These are phyloP conservation scores for Ostrea denselamellosa DNA, from an alignment of 1,140 invertebrate genomes.

Conservation along the genomic window DNA sequence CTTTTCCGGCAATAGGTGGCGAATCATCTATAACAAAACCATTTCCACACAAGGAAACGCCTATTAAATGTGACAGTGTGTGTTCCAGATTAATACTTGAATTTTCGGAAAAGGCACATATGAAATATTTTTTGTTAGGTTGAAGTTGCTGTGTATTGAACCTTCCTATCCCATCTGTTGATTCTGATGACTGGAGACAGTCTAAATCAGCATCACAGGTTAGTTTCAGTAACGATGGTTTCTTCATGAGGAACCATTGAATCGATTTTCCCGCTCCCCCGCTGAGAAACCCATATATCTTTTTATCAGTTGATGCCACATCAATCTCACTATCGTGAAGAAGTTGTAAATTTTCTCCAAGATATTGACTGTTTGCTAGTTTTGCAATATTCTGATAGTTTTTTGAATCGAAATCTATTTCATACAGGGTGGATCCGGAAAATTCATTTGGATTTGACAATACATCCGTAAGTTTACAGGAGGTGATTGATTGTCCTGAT, in stretches of 20 bases:
- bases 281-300: conserved; percentile 43
- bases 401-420: conserved; percentile 3
- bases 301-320: conserved; percentile 34
- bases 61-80: not conserved
- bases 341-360: conserved; percentile 49
- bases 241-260: conserved; percentile 54
- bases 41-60: conserved; percentile 47
- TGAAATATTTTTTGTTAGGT: conserved; percentile 12
- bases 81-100: not conserved
- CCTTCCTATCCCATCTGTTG: conserved; percentile 25
- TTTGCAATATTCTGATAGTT: conserved; percentile 36
- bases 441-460: conserved; percentile 42
- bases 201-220: conserved; percentile 24
- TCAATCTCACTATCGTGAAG: conserved; percentile 52
- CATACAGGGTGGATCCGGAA: conserved; percentile 24
- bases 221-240: not conserved
- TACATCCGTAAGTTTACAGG: not conserved
- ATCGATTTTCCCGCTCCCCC: conserved; percentile 13
- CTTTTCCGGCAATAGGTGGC: conserved; percentile 46
- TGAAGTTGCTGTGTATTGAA: not conserved
- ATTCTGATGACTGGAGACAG: conserved; percentile 3
- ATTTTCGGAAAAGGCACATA: conserved; percentile 26
- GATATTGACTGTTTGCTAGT: conserved; percentile 40
- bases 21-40: conserved; percentile 55
- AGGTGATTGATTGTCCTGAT: not conserved